Evolutionary conservation across 2,797 vertebrate genomes (phyloP).

Genomic region (Nyctibius grandis): DNA sequence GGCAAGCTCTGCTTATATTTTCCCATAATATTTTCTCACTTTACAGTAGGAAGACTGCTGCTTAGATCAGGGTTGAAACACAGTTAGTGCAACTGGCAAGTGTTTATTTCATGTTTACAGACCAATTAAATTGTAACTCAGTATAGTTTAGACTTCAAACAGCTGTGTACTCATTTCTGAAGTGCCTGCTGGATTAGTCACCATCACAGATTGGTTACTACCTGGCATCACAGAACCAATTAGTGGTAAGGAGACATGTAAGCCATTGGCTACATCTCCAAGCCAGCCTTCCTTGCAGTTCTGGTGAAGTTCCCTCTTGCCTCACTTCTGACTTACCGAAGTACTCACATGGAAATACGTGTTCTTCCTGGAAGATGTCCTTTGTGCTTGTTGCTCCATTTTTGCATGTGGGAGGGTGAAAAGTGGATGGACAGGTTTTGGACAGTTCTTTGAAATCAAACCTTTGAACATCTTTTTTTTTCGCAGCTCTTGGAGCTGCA

Average conservation of each 20-base stretch:
- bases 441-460: background rate
- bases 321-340: background rate
- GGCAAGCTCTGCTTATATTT: background rate
- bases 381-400: background rate
- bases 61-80: constrained; percentile 7
- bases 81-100: constrained; percentile 23
- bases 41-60: background rate
- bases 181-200: constrained; percentile 6
- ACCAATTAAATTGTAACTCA: constrained; percentile 53
- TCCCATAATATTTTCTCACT: background rate
- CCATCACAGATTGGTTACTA: background rate
- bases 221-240: background rate
- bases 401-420: background rate
- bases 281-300: background rate
- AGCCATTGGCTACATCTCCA: background rate
- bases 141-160: constrained; percentile 53
- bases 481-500: background rate
- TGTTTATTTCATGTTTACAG: constrained; percentile 35
- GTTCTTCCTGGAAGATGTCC: background rate
- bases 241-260: background rate
- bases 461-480: background rate
- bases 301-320: background rate
- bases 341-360: background rate
- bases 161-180: background rate
- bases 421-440: background rate